Evolutionary conservation across 1,140 invertebrate genomes (phyloP), one percentile per base, ranked within the genome.

Genomic region (Leptinotarsa lineolata): DNA sequence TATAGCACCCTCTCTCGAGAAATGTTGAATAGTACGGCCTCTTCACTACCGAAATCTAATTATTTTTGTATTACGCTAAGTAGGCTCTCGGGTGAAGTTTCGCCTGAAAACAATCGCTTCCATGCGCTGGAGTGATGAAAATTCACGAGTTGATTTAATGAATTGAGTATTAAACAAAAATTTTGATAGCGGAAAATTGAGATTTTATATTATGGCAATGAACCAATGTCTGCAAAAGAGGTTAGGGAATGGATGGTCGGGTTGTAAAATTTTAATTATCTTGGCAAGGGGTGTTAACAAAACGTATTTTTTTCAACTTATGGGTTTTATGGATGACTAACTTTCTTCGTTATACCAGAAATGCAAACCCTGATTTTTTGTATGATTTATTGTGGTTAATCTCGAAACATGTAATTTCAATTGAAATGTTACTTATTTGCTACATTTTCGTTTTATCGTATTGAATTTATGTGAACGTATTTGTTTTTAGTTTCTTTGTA

Each of bases 51-150:
- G 21, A 70, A 70, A 70, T 70, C 68, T 70, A 70, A 70, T 70
- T 70, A 70, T 70, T 70, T 70, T 70, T 70, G 68, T 70, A 70
- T 70, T 70, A 70, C 54, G 54, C 46, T 59, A 59, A 70, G 68
- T 70, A 70, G 68, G 21, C 68, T 59, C 68, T 21, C 46, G 68
- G 68, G 68, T 61, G 39, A 70, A 70, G 54, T 70, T 70, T 59
- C 45, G 45, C 59, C 39, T 3, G 20, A 20, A 70, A 70, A 70
- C 68, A 70, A 70, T 70, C 68, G 24, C 20, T 18, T 30, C 20
- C 22, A 20, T 16, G 46, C 22, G n/a, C 46, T n/a, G 39, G 16
- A 18, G 46, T 70, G 20, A 70, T 60, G 22, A 59, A 60, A 70
- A 70, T 59, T 70, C 48, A 22, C 15, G 58, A 58, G 21, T 70